These are phyloP conservation scores for Panagrolaimus sp. DNA, from an alignment of 1,140 invertebrate species.

Conservation along the genomic window DNA sequence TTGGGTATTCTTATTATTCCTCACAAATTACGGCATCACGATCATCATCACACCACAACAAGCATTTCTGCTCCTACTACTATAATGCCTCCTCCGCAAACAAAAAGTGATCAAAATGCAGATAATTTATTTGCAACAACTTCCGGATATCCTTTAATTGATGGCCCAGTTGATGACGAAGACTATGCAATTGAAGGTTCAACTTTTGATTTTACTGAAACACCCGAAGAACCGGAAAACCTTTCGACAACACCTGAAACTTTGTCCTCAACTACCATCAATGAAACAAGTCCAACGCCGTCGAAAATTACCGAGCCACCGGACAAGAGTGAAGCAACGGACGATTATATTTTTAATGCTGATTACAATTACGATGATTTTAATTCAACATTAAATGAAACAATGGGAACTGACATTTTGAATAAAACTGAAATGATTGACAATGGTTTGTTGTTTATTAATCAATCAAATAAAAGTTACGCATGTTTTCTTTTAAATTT, in stretches of 20 bases:
- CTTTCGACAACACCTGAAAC: neutral
- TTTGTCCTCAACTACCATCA: neutral
- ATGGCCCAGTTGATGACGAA: neutral
- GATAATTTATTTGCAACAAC: neutral
- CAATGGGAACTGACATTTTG: neutral
- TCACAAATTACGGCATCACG: slow-evolving; percentile 2
- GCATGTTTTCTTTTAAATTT: neutral
- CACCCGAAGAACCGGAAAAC: neutral
- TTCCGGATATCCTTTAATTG: neutral
- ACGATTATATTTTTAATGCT: neutral
- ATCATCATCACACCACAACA: neutral
- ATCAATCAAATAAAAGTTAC: neutral
- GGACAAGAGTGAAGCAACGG: neutral
- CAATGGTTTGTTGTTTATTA: neutral
- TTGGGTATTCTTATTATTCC: neutral
- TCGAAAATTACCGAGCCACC: neutral
- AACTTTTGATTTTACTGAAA: slow-evolving; percentile 3
- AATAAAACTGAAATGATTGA: neutral
- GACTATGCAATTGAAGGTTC: neutral
- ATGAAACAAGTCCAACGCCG: neutral
- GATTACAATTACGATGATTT: slow-evolving; percentile 7
- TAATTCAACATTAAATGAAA: slow-evolving; percentile 11
- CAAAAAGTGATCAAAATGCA: neutral
- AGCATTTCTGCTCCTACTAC: neutral
- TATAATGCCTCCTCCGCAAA: neutral